Base-by-base conservation (phyloP, 2,113 vertebrate genomes). In the Danionella cerebrum region DNA sequence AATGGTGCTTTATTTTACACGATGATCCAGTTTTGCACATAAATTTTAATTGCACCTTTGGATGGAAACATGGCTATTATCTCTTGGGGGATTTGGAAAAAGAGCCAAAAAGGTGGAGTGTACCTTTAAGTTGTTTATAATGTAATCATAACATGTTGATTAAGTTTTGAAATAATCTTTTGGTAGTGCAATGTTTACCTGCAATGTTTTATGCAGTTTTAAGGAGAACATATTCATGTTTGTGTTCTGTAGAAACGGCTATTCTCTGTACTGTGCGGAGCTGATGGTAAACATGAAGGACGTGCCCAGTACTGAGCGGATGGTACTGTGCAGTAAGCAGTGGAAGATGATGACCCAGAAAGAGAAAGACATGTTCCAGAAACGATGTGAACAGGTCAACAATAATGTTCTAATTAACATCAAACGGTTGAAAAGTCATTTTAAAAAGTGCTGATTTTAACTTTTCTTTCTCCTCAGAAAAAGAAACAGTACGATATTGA, bases 261-360 rank as follows among this genome's bases (percentile, higher is more conserved):
- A 90, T 83, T 89, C 88, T 0, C 74, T 90, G 58, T 90, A 90
- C 82, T 90, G 89, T 2, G 89, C 89, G 0, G 88, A 90, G 79
- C 85, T 90, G 53, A 90, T 90, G 87, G 87, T 89, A n/a, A 90
- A 88, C 82, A 89, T 90, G 87, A 90, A 90, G 80, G 87, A 90
- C 16, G 87, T 90, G 2, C 89, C 87, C 0, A 88, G 87, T 73
- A 90, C 89, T 0, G 88, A 90, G 82, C 80, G 88, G 7, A 90
- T 90, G 89, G 88, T 90, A 0, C 79, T 90, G n/a, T 90, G 89
- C 80, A 90, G 88, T 35, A 88, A 89, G 48, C 86, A 87, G 76
- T 90, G 89, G 89, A 90, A 90, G 59, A 73, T 90, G 75, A 89
- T 90, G 88, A 89, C 84, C 1, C 88, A 89, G 72, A 90, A 88